phyloP scores from a whole-genome alignment of 2,888 invertebrate genomes.

The Allacma fusca region DNA sequence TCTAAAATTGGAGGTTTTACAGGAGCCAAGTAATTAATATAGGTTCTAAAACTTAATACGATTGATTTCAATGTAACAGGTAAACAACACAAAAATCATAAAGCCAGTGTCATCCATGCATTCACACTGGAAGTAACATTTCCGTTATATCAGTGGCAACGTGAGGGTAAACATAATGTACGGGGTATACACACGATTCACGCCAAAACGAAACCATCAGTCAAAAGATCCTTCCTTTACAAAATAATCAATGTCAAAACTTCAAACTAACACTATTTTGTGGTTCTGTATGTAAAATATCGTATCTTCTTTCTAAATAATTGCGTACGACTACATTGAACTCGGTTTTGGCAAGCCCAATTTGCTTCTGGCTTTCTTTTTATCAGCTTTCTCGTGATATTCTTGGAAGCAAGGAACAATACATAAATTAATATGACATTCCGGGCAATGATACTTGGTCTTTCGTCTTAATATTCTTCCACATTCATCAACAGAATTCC shows the following conservation, averaged over 20 bases:
- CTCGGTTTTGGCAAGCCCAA: slow-evolving; percentile 66
- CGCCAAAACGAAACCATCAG: neutral
- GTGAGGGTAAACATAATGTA: neutral
- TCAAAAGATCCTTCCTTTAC: neutral
- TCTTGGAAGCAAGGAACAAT: slow-evolving; percentile 90
- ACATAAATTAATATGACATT: slow-evolving; percentile 87
- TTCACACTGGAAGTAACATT: neutral
- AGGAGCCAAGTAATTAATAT: too few relatives aligned
- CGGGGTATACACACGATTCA: too few relatives aligned
- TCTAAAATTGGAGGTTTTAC: too few relatives aligned
- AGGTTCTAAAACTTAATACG: too few relatives aligned
- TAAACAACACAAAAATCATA: neutral
- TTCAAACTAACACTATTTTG: neutral
- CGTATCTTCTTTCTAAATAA: slow-evolving; percentile 23
- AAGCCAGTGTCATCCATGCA: neutral
- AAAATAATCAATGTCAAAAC: neutral
- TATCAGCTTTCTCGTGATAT: slow-evolving; percentile 74
- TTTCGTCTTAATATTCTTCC: slow-evolving; percentile 83
- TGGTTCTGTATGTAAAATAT: neutral
- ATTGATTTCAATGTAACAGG: too few relatives aligned
- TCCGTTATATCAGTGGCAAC: neutral
- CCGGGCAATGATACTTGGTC: slow-evolving; percentile 89
- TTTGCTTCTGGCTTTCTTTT: slow-evolving; percentile 63
- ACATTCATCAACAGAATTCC: slow-evolving; percentile 86
- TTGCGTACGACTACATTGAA: slow-evolving; percentile 64